Base-by-base conservation (phyloP, 2,797 vertebrate genomes). In the Hapalemur alaotrensis region DNA sequence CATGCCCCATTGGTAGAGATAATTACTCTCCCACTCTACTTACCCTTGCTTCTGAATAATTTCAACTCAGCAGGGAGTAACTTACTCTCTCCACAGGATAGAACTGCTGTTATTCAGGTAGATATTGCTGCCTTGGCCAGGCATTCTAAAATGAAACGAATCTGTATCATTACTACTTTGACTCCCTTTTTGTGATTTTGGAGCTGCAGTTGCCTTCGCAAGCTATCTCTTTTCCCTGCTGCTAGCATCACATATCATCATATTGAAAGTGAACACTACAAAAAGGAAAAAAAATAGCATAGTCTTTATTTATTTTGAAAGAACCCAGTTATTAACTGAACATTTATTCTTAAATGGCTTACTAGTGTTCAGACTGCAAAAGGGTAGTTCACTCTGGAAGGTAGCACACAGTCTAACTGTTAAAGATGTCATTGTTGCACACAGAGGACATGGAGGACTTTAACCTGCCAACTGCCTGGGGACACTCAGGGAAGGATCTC, bases 241-340 rank as follows among this genome's bases (percentile, higher is more conserved):
- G 84, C 52, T 97, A 97, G 41, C 25, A 67, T 95, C 92, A 81
- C 69, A 67, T 94, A 92, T 73, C 79, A 72, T 88, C 84, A 69
- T 32, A 72, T 41, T 96, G 93, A 85, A 96, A 95, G 81, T 79
- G 92, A 96, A 82, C 50, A 67, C n/a, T 85, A 95, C 54, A 87
- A 75, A 96, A 95, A 65, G 63, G 72, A 57, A 25, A 20, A 18
- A 28, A 84, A 93, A 96, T 95, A 81, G 41, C 65, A 73, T 81
- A 93, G 91, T 84, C 59, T 92, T 95, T 95, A 91, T 91, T 95
- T 94, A 97, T 95, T 97, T 97, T 82, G 72, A 97, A 83, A 97
- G 87, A 91, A 95, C 59, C 48, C 52, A 85, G 52, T 93, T 91
- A 96, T 96, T 96, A 96, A 95, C 30, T 48, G 61, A 95, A 93